Conservation (phyloP, 1,140 invertebrate species). For the Hylyphantes graminicola region DNA sequence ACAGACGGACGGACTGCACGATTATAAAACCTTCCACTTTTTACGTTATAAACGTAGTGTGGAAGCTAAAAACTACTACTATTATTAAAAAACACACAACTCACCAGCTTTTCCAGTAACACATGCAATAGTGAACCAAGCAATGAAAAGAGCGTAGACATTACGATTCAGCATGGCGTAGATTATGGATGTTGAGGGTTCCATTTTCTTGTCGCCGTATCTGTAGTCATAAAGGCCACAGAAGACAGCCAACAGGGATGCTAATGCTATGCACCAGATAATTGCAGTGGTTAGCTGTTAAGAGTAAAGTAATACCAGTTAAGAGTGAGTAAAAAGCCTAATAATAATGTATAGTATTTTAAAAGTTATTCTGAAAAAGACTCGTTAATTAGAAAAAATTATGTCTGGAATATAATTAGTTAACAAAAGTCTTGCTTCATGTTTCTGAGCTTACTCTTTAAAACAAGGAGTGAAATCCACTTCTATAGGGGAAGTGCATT, state of each 20-base stretch:
- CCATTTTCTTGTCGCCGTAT: slow-evolving; percentile 32
- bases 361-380: neutral
- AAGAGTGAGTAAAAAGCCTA: neutral
- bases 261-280: slow-evolving; percentile 21
- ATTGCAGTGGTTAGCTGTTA: slow-evolving; percentile 11
- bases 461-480: no score
- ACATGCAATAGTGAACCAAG: slow-evolving; percentile 82
- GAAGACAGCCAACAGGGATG: slow-evolving; percentile 39
- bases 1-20: no score
- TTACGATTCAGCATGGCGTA: slow-evolving; percentile 69
- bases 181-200: slow-evolving; percentile 21
- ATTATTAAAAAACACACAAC: neutral
- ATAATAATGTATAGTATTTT: neutral
- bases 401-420: neutral
- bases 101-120: slow-evolving; percentile 78
- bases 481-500: no score
- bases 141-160: slow-evolving; percentile 72
- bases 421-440: no score
- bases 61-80: no score
- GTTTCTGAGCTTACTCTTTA: no score
- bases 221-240: slow-evolving; percentile 45
- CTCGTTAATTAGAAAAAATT: neutral
- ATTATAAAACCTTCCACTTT: no score
- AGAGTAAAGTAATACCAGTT: no score
- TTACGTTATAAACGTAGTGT: no score